Conservation (phyloP, 2,797 vertebrate genomes). For the Microctenopoma steveboyesi region DNA sequence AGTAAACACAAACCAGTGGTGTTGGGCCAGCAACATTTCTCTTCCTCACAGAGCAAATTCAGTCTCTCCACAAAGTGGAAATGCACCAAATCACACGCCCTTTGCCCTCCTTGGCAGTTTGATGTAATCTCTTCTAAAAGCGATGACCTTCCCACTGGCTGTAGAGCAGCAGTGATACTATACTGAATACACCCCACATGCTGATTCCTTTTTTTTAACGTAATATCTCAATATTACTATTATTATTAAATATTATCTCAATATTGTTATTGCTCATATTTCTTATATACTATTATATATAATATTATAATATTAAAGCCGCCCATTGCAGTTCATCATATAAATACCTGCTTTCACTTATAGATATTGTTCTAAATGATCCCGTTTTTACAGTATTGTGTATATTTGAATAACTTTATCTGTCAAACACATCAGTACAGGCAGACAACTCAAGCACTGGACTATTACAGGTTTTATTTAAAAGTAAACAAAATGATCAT, state of each 20-base stretch:
- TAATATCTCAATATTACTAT: too few relatives aligned
- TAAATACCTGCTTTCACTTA: background rate
- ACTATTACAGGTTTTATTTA: background rate
- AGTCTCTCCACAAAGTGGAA: constrained; percentile 37
- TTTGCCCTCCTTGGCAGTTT: constrained; percentile 58
- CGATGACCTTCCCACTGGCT: constrained; percentile 68
- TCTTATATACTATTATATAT: too few relatives aligned
- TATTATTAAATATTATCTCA: too few relatives aligned
- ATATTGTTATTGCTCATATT: too few relatives aligned
- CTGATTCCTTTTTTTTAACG: too few relatives aligned
- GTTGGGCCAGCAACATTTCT: background rate
- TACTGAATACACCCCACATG: constrained; percentile 37
- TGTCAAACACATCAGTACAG: too few relatives aligned
- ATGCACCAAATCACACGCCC: constrained; percentile 47
- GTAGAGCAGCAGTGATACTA: constrained; percentile 39
- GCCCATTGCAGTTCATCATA: background rate
- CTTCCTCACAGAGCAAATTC: constrained; percentile 29
- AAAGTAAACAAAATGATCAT: too few relatives aligned
- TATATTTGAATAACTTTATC: background rate
- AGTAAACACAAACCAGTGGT: constrained; percentile 1
- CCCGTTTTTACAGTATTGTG: too few relatives aligned
- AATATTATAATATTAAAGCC: background rate
- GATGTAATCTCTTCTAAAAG: constrained; percentile 68
- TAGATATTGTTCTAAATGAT: background rate
- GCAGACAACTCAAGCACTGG: background rate